Base-by-base conservation (phyloP, 2,113 vertebrate species). In the Calonectris borealis region DNA sequence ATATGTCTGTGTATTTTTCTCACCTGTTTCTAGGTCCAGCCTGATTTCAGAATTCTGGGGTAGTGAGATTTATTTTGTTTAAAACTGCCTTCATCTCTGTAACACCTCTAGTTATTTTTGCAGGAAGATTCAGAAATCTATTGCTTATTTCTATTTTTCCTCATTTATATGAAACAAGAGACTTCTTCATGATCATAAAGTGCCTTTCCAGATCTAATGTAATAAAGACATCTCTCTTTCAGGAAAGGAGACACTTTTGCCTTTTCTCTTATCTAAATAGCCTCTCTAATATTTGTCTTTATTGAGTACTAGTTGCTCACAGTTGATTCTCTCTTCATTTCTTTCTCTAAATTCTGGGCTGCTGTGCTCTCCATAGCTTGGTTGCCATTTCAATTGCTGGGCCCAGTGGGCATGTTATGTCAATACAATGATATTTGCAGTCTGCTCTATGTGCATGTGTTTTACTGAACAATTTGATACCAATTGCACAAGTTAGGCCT, bases 401-500 rank as follows among this genome's bases (percentile, higher is more conserved):
- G 80, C 72, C 65, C 94, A 90, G 55, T 91, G 82, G 82, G 72
- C 31, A 78, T 65, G 73, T 90, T 94, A 62, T 90, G 72, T 97
- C 95, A 97, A 86, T 90, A 95, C n/a, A 78, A 84, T 71, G 60
- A 84, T 88, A 88, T 92, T 91, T 95, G 60, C 69, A 90, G 62
- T 62, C 86, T 87, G 76, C 75, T 84, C 49, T 88, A 34, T 32
- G 49, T 64, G 46, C 48, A 11, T 70, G 65, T 93, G 51, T 75
- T 94, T 96, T 94, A 94, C 85, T 32, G 65, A 96, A 76, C 52
- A 26, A 54, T 78, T 93, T 88, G 44, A 73, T 93, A 86, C 40
- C 82, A 84, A 42, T 62, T 83, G 80, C 46, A 64, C n/a, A 77
- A 93, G 90, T 86, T 83, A 90, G 79, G 60, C 34, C 27, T 91